Conservation (phyloP, 2,113 vertebrate genomes). For the Cyanoramphus novaezelandiae region DNA sequence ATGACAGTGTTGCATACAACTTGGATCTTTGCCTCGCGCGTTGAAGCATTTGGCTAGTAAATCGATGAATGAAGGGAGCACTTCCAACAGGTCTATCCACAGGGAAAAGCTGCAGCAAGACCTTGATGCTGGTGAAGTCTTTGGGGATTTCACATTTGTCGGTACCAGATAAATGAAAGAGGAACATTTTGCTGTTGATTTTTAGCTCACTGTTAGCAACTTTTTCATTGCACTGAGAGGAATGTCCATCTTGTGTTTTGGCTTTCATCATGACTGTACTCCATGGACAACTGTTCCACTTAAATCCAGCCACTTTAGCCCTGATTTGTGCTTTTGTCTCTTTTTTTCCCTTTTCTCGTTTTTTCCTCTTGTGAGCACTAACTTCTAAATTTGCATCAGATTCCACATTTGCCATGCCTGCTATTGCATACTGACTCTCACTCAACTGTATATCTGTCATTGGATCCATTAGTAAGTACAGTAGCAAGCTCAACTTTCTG, state of each 20-base stretch:
- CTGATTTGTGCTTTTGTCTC: slow-evolving; percentile 30
- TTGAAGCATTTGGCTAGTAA: background rate
- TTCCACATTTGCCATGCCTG: slow-evolving; percentile 62
- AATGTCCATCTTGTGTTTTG: background rate
- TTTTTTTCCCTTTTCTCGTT: background rate
- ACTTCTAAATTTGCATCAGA: slow-evolving; percentile 60
- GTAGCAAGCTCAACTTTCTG: slow-evolving; percentile 47
- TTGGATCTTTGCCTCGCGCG: background rate
- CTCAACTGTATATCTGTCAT: slow-evolving; percentile 51
- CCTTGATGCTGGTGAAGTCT: background rate
- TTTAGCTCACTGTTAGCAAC: background rate
- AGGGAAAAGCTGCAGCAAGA: background rate
- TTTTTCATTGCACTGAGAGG: slow-evolving; percentile 4
- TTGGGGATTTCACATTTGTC: background rate
- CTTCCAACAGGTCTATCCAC: background rate
- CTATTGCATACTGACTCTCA: background rate
- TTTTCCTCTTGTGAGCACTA: background rate
- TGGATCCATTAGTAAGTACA: slow-evolving; percentile 61
- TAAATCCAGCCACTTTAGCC: slow-evolving; percentile 8
- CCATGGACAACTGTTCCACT: background rate
- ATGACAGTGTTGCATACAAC: background rate
- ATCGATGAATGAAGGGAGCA: background rate
- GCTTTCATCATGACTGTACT: background rate
- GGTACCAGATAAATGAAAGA: background rate
- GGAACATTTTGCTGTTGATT: background rate